These are phyloP conservation scores for Acrocephalus kingi DNA, from an alignment of 2,113 vertebrate genomes.

Conservation along the genomic window DNA sequence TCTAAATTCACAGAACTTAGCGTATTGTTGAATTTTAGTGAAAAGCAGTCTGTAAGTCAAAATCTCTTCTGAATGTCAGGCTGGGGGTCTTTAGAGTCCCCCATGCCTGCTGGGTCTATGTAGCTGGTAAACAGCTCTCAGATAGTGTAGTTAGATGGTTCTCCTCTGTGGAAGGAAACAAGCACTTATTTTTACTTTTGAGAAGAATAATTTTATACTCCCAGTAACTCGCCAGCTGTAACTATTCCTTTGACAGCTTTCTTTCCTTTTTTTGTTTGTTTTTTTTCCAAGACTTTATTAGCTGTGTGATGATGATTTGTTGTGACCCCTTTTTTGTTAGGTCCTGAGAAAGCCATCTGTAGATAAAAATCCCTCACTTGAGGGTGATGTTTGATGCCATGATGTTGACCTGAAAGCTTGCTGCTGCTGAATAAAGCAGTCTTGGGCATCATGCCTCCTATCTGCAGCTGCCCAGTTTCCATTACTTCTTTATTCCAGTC, in stretches of 20 bases:
- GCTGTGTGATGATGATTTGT: conserved; percentile 8
- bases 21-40: neutral
- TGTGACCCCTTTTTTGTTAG: conserved; percentile 21
- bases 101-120: neutral
- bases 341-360: conserved; percentile 34
- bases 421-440: neutral
- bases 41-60: neutral
- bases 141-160: neutral
- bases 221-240: conserved; percentile 22
- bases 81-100: neutral
- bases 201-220: neutral
- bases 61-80: neutral
- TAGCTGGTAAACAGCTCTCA: neutral
- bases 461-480: neutral
- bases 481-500: neutral
- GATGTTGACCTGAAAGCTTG: neutral
- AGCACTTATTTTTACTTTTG: neutral
- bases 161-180: neutral
- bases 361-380: conserved; percentile 12
- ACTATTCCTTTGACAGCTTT: neutral
- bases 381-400: neutral
- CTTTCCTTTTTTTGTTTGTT: neutral
- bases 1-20: neutral
- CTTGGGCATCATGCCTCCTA: neutral
- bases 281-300: conserved; percentile 7